Conservation (phyloP, 2,888 invertebrate genomes). For the Bibio marci region DNA sequence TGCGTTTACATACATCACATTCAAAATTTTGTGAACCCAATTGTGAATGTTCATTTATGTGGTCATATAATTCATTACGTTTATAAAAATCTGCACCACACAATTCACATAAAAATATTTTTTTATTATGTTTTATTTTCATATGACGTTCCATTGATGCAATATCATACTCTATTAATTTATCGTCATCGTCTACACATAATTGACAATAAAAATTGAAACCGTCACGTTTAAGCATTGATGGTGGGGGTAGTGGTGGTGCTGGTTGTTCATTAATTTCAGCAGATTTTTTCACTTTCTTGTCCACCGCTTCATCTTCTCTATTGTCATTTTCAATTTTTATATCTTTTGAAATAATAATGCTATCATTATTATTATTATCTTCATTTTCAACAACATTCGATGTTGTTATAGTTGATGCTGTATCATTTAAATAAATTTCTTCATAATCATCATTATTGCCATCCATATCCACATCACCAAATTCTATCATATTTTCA, state of each 20-base stretch:
- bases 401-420: slow-evolving; percentile 3
- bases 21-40: slow-evolving; percentile 39
- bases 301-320: not conserved
- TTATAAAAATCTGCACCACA: slow-evolving; percentile 49
- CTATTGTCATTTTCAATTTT: slow-evolving; percentile 5
- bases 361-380: too few species aligned
- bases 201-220: slow-evolving; percentile 33
- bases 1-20: slow-evolving; percentile 43
- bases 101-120: slow-evolving; percentile 50
- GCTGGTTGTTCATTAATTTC: slow-evolving; percentile 11
- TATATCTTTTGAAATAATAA: not conserved
- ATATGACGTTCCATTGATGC: slow-evolving; percentile 43
- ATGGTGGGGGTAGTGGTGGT: too few species aligned
- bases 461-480: slow-evolving; percentile 8
- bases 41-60: slow-evolving; percentile 41
- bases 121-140: slow-evolving; percentile 38
- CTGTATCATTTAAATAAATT: slow-evolving; percentile 6
- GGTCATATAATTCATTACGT: slow-evolving; percentile 42
- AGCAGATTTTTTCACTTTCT: not conserved
- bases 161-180: slow-evolving; percentile 35
- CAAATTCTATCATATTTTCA: too few species aligned
- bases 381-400: too few species aligned
- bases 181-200: slow-evolving; percentile 23
- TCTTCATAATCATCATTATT: slow-evolving; percentile 7
- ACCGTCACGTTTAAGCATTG: slow-evolving; percentile 20